Conservation (phyloP, 2,888 invertebrate species). For the Teinopalpus imperialis region DNA sequence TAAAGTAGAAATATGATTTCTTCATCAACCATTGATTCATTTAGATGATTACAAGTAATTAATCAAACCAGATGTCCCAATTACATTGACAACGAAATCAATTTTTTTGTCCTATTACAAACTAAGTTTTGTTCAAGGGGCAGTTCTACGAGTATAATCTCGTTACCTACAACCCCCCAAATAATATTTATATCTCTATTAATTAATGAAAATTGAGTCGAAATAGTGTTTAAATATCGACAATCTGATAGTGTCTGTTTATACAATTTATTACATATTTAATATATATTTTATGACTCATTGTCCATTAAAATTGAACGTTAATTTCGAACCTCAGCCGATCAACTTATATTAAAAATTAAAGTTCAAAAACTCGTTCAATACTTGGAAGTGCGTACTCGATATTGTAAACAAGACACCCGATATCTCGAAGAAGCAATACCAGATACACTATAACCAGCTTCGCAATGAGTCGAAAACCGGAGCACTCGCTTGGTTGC, state of each 20-base stretch:
- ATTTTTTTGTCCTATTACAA: too few species aligned
- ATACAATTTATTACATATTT: too few species aligned
- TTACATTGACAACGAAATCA: too few species aligned
- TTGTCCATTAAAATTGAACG: slow-evolving; percentile 19
- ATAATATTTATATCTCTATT: slow-evolving; percentile 9
- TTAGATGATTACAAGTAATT: too few species aligned
- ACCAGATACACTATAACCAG: slow-evolving; percentile 16
- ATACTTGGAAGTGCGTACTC: slow-evolving; percentile 17
- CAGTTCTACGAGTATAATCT: too few species aligned
- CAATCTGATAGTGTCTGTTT: neutral
- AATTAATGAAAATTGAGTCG: slow-evolving; percentile 7
- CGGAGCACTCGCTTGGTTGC: slow-evolving; percentile 7
- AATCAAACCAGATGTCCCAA: too few species aligned
- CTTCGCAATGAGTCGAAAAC: slow-evolving; percentile 14
- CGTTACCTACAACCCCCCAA: too few species aligned
- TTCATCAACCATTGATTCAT: too few species aligned
- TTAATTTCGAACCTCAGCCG: slow-evolving; percentile 8
- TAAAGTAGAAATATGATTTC: too few species aligned
- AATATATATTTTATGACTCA: slow-evolving; percentile 9
- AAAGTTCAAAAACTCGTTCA: slow-evolving; percentile 20
- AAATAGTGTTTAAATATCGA: slow-evolving; percentile 4
- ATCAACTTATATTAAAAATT: slow-evolving; percentile 16
- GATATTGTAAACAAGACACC: slow-evolving; percentile 25
- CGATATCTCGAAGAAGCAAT: slow-evolving; percentile 24
- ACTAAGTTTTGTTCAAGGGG: too few species aligned